Conservation (phyloP, 2,113 vertebrate genomes). For the Entomyzon cyanotis region DNA sequence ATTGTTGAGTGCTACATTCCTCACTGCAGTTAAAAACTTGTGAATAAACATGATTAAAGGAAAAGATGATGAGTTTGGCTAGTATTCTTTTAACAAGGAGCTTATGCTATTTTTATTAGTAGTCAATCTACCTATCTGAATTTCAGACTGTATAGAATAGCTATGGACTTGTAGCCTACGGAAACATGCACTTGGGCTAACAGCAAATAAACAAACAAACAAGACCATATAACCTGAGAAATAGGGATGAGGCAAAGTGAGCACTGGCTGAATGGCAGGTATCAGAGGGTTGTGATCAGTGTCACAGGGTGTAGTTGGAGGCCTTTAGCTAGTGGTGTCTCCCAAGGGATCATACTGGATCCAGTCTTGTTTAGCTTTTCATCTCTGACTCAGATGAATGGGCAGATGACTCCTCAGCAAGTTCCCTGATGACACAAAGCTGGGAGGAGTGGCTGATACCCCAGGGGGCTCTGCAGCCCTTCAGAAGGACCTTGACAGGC, state of each 20-base stretch:
- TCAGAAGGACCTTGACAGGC: not conserved
- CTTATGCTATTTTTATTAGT: not conserved
- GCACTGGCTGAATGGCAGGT: not conserved
- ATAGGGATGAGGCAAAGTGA: not conserved
- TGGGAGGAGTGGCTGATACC: not conserved
- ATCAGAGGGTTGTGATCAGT: not conserved
- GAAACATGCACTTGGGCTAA: not conserved
- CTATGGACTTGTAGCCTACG: not conserved
- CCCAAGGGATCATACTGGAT: not conserved
- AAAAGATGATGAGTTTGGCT: not conserved
- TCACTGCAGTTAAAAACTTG: not conserved
- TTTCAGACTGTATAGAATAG: not conserved
- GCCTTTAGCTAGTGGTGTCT: not conserved
- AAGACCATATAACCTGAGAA: not conserved
- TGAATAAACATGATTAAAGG: not conserved
- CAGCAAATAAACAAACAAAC: not conserved
- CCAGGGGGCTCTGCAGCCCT: not conserved
- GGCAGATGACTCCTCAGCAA: not conserved
- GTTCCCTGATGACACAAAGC: not conserved
- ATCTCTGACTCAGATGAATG: not conserved
- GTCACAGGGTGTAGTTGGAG: not conserved
- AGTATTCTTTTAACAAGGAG: not conserved
- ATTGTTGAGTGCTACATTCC: not conserved
- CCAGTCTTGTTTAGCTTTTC: not conserved
- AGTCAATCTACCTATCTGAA: not conserved